Conservation (phyloP, 1,140 invertebrate genomes). For the Lasioglossum baleicum region DNA sequence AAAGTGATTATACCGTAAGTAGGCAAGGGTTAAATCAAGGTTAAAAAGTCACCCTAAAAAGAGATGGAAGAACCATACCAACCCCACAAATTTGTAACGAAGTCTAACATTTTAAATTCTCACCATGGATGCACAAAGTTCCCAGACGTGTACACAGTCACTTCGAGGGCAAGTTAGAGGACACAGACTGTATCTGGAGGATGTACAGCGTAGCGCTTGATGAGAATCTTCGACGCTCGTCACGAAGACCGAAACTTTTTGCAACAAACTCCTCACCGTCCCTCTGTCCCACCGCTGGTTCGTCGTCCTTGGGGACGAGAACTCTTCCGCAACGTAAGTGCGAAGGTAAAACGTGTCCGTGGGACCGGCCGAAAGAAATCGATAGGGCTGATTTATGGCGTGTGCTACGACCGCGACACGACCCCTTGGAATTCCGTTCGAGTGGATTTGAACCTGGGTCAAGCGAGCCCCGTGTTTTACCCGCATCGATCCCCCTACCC, state of each 20-base stretch:
- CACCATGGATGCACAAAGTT: too few relatives aligned
- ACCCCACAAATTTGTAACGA: too few relatives aligned
- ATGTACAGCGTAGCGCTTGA: conserved; percentile 18
- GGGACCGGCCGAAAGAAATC: conserved; percentile 53
- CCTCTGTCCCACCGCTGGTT: background rate
- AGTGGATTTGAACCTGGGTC: conserved; percentile 57
- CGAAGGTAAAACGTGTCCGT: conserved; percentile 41
- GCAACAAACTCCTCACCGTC: background rate
- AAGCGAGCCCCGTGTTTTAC: conserved; percentile 62
- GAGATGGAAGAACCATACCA: background rate
- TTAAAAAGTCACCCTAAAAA: background rate
- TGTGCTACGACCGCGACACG: conserved; percentile 57
- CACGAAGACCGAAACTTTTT: conserved; percentile 46
- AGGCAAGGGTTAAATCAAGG: too few relatives aligned
- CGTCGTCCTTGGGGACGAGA: background rate
- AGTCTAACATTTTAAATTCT: too few relatives aligned
- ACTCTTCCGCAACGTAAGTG: conserved; percentile 25
- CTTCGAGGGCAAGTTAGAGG: background rate
- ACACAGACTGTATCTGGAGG: background rate
- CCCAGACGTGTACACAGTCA: too few relatives aligned
- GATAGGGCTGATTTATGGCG: conserved; percentile 71
- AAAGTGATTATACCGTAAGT: too few relatives aligned
- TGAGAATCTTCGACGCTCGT: conserved; percentile 33
- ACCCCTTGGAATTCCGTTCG: conserved; percentile 56
- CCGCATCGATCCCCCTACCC: conserved; percentile 35